Base-by-base conservation (phyloP, 2,888 invertebrate species). In the Ellobium chinense region DNA sequence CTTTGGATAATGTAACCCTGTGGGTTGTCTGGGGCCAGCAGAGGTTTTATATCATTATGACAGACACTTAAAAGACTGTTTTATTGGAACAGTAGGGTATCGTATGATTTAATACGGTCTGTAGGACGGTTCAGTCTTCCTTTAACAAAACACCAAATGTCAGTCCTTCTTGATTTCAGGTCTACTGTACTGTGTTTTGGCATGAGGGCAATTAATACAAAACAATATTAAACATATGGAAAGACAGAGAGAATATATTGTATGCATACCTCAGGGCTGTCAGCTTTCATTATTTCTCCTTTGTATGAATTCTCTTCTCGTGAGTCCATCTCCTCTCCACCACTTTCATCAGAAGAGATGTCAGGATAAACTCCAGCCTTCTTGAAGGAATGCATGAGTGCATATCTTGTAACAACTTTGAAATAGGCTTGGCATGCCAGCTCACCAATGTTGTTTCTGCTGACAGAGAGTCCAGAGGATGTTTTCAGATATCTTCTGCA, bases 341-440 rank as follows among this genome's bases (percentile, higher is more conserved):
- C 66, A 66, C 80, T 80, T 46, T 80, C 80, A 54, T 80, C 80
- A 37, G 80, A 80, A 27, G 80, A 80, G 27, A 80, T 68, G 54
- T 80, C 80, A n/a, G 80, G 80, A 27, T 58, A 80, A 7, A 80
- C 80, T n/a, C 80, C 80, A 75, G 80, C 74, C 69, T 80, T 80
- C 29, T 75, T 74, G 73, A 80, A 80, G 7, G 75, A 80, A 75
- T 80, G 80, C 65, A 80, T 75, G 27, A 80, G 27, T 21, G 36
- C 39, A 69, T 74, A 69, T 29, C 68, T 66, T 31, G 58, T 80
- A 29, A 80, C 34, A 29, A 75, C 69, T n/a, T 46, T 21, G 37
- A 65, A 65, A 34, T 75, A 80, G n/a, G 80, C 80, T 36, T 66
- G 68, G 36, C 69, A 80, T 9, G 75, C 80, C n/a, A 80, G 34